A percentile compares a stretch with the other conserved stretches of the same genome.
These are phyloP conservation scores for Ictidomys tridecemlineatus DNA, from an alignment of 2,113 vertebrate species.

Conservation along the genomic window DNA sequence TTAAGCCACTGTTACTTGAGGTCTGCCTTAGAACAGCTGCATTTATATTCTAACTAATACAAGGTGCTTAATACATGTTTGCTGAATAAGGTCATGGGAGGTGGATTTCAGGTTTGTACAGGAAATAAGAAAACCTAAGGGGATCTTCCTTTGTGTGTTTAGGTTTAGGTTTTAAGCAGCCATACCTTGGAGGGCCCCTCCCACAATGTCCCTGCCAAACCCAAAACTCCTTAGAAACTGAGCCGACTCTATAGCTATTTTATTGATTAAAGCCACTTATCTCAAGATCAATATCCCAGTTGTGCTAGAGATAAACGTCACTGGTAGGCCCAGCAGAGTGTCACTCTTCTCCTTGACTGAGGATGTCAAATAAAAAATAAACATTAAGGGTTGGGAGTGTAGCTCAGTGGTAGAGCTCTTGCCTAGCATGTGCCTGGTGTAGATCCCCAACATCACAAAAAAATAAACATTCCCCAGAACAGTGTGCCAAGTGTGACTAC, in stretches of 20 bases:
- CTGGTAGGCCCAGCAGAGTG: neutral
- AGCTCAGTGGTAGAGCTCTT: neutral
- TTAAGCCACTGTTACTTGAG: neutral
- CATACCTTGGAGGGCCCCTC: neutral
- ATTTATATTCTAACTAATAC: neutral
- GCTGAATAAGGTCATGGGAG: neutral
- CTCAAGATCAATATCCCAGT: neutral
- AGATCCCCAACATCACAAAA: neutral
- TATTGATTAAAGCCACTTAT: neutral
- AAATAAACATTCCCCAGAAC: neutral
- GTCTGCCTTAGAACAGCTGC: neutral
- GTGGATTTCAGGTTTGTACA: neutral
- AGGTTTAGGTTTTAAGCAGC: neutral
- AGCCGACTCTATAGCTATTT: neutral
- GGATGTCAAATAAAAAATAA: neutral
- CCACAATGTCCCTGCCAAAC: neutral
- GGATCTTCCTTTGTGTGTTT: neutral
- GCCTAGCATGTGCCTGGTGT: neutral
- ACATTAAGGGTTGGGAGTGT: neutral
- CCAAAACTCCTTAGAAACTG: neutral
- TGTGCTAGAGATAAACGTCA: neutral
- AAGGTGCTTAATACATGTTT: neutral
- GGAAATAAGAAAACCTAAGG: constrained; percentile 10
- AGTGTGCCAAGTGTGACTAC: neutral
- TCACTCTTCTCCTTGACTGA: neutral